Conservation (phyloP, 2,113 vertebrate species). For the Paratilapia polleni region DNA sequence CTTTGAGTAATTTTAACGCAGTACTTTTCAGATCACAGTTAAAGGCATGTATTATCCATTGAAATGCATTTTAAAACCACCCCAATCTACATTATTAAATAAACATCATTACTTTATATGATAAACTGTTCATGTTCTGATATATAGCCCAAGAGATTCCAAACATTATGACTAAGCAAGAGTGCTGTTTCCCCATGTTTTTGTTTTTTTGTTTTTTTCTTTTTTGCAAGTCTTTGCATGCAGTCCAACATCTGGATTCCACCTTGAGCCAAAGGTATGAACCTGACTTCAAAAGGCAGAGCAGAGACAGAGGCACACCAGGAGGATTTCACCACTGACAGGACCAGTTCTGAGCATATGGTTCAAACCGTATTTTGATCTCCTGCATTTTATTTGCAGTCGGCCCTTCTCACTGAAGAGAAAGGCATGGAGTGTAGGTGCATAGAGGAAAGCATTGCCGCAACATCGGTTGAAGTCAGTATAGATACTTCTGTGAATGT, state of each 20-base stretch:
- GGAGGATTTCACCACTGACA: conserved; percentile 52
- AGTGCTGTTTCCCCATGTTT: background rate
- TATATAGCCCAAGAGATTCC: background rate
- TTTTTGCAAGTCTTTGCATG: conserved; percentile 55
- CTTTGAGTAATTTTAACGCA: background rate
- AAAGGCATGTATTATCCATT: background rate
- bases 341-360: conserved; percentile 64
- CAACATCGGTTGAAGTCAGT: background rate
- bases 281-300: conserved; percentile 68
- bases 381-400: conserved; percentile 32
- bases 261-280: conserved; percentile 63
- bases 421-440: background rate
- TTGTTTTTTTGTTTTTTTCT: background rate
- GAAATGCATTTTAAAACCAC: background rate
- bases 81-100: background rate
- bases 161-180: background rate
- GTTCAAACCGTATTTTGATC: conserved; percentile 51
- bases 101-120: background rate
- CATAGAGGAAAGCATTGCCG: background rate
- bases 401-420: background rate
- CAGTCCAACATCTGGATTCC: conserved; percentile 71
- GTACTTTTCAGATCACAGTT: background rate
- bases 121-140: background rate
- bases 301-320: conserved; percentile 29
- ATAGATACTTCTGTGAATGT: background rate